Base-by-base conservation (phyloP, 1,140 invertebrate genomes). In the Thaumatotibia leucotreta region DNA sequence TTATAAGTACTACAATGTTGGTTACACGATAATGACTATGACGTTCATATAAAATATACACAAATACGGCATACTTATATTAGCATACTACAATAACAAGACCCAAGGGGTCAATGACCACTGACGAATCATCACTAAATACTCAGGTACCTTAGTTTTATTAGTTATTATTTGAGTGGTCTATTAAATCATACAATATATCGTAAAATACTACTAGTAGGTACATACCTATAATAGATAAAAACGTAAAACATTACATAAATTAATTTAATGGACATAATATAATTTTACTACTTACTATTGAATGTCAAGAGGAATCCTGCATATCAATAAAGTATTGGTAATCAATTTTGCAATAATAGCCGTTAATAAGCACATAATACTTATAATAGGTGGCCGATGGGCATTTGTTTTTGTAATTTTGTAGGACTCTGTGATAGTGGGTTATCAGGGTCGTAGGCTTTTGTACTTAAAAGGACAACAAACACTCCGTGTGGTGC, bases 401-500 rank as follows among this genome's bases (percentile, higher is more conserved):
- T n/a, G 2, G 52, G 52, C 27, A 20, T 45, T 45, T 58, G 23
- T 27, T 58, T 58, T 58, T 27, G 23, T n/a, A 14, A 9, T 58
- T 27, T 27, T 58, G n/a, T 14, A n/a, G 10, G 14, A 27, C 52
- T 58, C 52, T 1, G 9, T 27, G 24, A 58, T 27, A 58, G 9
- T 27, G 2, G n/a, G n/a, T 27, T 58, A 58, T 58, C 52, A 1
- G 23, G 52, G 52, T 58, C 52, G n/a, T n/a, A 29, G n/a, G 52
- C 24, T 27, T 27, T 58, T 58, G 23, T 17, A 58, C 52, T 58
- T 58, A 58, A 58, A 29, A 14, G 24, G 52, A 29, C 24, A 58
- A 58, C 27, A 58, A 58, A 58, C 52, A 58, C 11, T 58, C 11
- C 24, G 52, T 27, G 52, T 58, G 52, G 52, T 58, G 9, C 39